Base-by-base conservation (phyloP, 2,113 vertebrate genomes). In the Castor canadensis region DNA sequence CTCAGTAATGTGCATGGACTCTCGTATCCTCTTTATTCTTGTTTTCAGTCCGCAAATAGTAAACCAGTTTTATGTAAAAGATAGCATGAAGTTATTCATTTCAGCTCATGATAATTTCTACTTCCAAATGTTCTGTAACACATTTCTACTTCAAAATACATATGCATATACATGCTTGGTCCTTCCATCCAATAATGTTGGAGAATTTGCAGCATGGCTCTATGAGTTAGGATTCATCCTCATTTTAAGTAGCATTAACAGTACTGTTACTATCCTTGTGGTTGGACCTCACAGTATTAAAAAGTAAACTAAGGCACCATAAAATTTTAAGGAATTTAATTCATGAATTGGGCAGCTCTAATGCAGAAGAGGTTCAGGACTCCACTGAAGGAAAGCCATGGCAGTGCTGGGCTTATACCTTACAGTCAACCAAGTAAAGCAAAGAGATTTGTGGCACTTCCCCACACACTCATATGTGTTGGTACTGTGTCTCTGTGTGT, bases 221-320 rank as follows among this genome's bases (percentile, higher is more conserved):
- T 96, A 93, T 95, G 97, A 98, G 96, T 95, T 96, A 93, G 6
- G 79, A 35, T 92, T 81, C 47, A 32, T 43, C 67, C 95, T 97
- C 96, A 94, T 75, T 97, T 98, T 98, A 99, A 98, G 99, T 99
- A 92, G 99, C 99, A 98, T 99, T 99, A 9, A 99, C 99, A 97
- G 99, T 99, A 19, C 99, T 99, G 97, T 99, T 99, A 0, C 99
- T 99, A n/a, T 99, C 99, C 94, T 99, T 99, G 40, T 80, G 98
- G 93, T 97, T 99, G 47, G 98, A 97, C 98, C 99, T 99, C 98
- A 99, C 98, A 5, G 8, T 12, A 11, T 47, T 43, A 83, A 15
- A 56, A 28, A 16, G 38, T 54, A 54, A 66, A 67, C 17, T 43
- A 47, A 54, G n/a, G 19, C 5, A 22, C 6, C 5, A 16, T 22